Percentiles rank a stretch among this genome's conserved stretches.
phyloP scores from a whole-genome alignment of 2,113 vertebrate genomes.

The Puffinus mauretanicus region DNA sequence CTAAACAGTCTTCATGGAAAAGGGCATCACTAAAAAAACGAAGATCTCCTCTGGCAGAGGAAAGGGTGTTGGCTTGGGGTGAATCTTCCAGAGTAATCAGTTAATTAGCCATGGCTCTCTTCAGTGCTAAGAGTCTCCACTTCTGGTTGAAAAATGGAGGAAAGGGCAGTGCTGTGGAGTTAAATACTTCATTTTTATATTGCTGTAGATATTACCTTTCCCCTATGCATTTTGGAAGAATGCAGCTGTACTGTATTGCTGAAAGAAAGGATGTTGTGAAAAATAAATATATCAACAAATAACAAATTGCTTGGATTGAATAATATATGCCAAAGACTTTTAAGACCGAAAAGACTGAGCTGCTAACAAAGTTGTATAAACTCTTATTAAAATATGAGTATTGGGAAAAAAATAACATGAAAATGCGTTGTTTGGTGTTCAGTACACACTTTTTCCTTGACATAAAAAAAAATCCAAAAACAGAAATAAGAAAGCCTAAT shows the following conservation, averaged over 20 bases:
- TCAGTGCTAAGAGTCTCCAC: not conserved
- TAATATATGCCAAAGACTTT: not conserved
- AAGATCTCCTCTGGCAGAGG: not conserved
- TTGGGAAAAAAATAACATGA: accelerated
- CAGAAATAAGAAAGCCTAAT: not conserved
- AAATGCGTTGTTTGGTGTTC: not conserved
- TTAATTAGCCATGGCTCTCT: not conserved
- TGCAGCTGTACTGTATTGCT: not conserved
- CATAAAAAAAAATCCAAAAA: not conserved
- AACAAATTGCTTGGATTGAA: not conserved
- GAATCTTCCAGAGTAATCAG: not conserved
- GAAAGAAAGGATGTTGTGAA: not conserved
- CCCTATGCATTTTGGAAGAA: not conserved
- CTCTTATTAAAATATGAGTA: not conserved
- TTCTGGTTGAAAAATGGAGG: not conserved
- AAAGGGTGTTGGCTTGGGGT: not conserved
- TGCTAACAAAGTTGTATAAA: not conserved
- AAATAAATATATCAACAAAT: not conserved
- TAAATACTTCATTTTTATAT: not conserved
- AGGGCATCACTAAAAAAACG: not conserved
- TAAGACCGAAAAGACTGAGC: not conserved
- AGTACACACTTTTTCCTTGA: not conserved
- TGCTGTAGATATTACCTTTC: not conserved
- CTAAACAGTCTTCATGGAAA: not conserved
- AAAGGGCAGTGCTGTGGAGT: not conserved